Conservation (phyloP, 2,797 vertebrate genomes). For the Characodon lateralis region DNA sequence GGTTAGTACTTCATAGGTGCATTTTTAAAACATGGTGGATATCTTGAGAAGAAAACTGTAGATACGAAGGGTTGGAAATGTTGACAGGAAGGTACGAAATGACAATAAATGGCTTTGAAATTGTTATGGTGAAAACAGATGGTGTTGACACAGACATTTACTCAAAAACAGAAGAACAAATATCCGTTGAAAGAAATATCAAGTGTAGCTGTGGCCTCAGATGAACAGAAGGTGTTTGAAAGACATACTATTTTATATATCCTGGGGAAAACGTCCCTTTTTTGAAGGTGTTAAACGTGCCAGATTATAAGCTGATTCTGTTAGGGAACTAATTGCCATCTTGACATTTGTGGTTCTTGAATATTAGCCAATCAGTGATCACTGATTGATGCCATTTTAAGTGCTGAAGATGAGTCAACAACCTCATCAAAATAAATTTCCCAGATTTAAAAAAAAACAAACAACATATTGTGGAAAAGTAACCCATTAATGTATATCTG, state of each 20-base stretch:
- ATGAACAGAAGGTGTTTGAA: not conserved
- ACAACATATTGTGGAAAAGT: slow-evolving; percentile 41
- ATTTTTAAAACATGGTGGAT: not conserved
- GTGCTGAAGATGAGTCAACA: slow-evolving; percentile 49
- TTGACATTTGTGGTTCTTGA: slow-evolving; percentile 32
- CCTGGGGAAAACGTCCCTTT: not conserved
- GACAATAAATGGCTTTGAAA: not conserved
- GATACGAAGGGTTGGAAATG: not conserved
- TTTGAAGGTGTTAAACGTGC: not conserved
- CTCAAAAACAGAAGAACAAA: not conserved
- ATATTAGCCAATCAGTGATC: slow-evolving; percentile 54
- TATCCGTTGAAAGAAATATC: not conserved
- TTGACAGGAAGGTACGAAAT: not conserved
- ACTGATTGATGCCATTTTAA: slow-evolving; percentile 51
- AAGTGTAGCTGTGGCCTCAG: not conserved
- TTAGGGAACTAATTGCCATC: slow-evolving; percentile 4
- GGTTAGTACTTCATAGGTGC: not conserved
- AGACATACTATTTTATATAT: not conserved
- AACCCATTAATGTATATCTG: slow-evolving; percentile 5
- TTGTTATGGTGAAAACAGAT: not conserved
- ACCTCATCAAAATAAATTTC: slow-evolving; percentile 40
- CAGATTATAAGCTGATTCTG: not conserved
- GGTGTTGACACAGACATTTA: not conserved
- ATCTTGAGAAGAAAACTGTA: not conserved
- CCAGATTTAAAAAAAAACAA: slow-evolving; percentile 32